These are phyloP conservation scores for Exephanes ischioxanthus DNA, from an alignment of 2,888 invertebrate species.

Conservation along the genomic window DNA sequence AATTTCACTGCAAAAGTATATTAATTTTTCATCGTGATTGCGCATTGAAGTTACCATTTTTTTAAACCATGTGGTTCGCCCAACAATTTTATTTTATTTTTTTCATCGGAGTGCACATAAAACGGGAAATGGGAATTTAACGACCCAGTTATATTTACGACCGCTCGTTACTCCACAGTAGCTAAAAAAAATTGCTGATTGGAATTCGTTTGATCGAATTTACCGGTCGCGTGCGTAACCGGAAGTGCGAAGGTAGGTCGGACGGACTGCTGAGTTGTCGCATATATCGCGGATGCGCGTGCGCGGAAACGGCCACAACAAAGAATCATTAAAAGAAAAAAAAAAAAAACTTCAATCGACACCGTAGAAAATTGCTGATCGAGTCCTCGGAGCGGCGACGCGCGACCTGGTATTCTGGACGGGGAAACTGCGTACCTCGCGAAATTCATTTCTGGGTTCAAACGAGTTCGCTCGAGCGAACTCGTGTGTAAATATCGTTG, in stretches of 20 bases:
- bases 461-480: slow-evolving; percentile 63
- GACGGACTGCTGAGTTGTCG: slow-evolving; percentile 15
- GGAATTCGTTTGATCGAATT: neutral
- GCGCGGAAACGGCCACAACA: neutral
- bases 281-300: neutral
- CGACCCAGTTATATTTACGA: neutral
- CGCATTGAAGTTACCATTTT: too few relatives aligned
- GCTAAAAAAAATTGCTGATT: neutral
- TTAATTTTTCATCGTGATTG: too few relatives aligned
- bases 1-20: too few relatives aligned
- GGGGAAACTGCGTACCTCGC: slow-evolving; percentile 53
- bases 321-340: neutral
- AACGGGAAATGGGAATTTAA: neutral
- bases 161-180: neutral
- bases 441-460: slow-evolving; percentile 67
- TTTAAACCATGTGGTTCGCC: too few relatives aligned
- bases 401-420: slow-evolving; percentile 50
- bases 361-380: slow-evolving; percentile 18
- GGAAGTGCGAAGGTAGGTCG: slow-evolving; percentile 47
- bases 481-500: neutral
- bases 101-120: too few relatives aligned
- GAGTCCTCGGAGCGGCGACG: neutral
- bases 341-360: slow-evolving; percentile 1
- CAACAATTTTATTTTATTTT: too few relatives aligned
- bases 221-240: neutral